These are phyloP conservation scores for Pantherophis guttatus DNA, from an alignment of 2,113 vertebrate genomes.

Conservation along the genomic window DNA sequence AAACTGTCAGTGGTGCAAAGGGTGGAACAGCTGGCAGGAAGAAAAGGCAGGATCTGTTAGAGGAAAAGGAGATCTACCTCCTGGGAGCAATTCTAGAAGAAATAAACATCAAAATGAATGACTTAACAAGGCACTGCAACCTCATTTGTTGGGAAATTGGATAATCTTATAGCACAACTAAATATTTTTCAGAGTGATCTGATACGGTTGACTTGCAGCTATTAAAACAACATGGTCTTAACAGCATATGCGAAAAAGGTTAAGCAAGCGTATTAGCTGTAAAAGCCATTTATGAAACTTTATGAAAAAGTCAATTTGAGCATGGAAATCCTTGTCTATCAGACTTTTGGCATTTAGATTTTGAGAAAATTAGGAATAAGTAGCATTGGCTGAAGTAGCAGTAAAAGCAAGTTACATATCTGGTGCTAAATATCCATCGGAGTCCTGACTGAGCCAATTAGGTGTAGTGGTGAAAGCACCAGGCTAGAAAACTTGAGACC, in stretches of 20 bases:
- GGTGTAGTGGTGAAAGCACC: neutral
- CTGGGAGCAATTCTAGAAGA: conserved; percentile 52
- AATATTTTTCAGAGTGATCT: conserved; percentile 53
- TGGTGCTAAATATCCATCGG: neutral
- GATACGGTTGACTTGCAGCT: conserved; percentile 39
- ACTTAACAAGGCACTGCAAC: conserved; percentile 59
- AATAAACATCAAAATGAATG: conserved; percentile 62
- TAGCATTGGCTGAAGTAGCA: neutral
- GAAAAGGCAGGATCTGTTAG: conserved; percentile 31
- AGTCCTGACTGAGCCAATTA: neutral
- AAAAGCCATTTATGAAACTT: conserved; percentile 43
- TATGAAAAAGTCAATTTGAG: conserved; percentile 50
- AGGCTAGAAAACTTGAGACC: neutral
- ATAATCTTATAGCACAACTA: conserved; percentile 54
- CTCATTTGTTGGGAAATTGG: conserved; percentile 55
- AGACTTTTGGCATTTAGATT: conserved; percentile 1
- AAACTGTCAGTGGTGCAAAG: conserved; percentile 34
- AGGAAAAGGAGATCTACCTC: conserved; percentile 49
- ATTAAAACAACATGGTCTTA: conserved; percentile 55
- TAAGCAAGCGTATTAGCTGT: conserved; percentile 52
- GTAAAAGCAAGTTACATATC: neutral
- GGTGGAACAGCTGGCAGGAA: conserved; percentile 47
- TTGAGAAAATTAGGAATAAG: neutral
- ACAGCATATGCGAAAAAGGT: conserved; percentile 36
- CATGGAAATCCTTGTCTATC: conserved; percentile 36